phyloP scores from a whole-genome alignment of 1,140 invertebrate species.

The Papilio polytes region DNA sequence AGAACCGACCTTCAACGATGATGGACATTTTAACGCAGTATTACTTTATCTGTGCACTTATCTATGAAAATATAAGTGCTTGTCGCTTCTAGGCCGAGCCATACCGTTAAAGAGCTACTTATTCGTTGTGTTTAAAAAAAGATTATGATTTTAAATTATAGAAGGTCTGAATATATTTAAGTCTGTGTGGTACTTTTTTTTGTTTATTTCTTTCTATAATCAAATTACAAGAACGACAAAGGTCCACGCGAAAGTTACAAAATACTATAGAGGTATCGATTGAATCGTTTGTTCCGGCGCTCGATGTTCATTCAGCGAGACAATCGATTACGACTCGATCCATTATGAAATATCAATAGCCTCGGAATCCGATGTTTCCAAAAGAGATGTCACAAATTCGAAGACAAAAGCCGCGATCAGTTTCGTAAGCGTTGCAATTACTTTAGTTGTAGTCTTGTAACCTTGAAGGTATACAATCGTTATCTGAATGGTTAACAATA shows the following conservation, averaged over 20 bases:
- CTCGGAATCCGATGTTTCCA: constrained; percentile 51
- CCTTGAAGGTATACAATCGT: constrained; percentile 57
- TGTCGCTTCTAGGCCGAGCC: neutral
- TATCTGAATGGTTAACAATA: constrained; percentile 57
- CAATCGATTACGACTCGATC: constrained; percentile 30
- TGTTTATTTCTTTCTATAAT: constrained; percentile 23
- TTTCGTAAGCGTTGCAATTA: constrained; percentile 52
- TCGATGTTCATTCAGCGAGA: constrained; percentile 33
- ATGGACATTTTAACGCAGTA: constrained; percentile 33
- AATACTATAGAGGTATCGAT: constrained; percentile 33
- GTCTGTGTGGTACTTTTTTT: neutral
- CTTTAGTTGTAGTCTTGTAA: constrained; percentile 49
- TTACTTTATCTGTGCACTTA: constrained; percentile 36
- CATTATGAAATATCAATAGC: constrained; percentile 40
- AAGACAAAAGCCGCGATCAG: constrained; percentile 54
- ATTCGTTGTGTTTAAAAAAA: neutral
- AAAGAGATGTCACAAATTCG: constrained; percentile 62
- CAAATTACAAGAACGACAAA: constrained; percentile 30
- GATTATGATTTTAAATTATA: neutral
- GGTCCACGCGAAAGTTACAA: constrained; percentile 28
- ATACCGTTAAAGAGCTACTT: constrained; percentile 1
- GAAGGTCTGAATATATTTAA: neutral
- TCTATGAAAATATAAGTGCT: constrained; percentile 27
- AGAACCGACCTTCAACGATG: constrained; percentile 26
- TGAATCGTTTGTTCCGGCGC: constrained; percentile 37